Conservation (phyloP, 2,888 invertebrate genomes). For the Alitta virens region DNA sequence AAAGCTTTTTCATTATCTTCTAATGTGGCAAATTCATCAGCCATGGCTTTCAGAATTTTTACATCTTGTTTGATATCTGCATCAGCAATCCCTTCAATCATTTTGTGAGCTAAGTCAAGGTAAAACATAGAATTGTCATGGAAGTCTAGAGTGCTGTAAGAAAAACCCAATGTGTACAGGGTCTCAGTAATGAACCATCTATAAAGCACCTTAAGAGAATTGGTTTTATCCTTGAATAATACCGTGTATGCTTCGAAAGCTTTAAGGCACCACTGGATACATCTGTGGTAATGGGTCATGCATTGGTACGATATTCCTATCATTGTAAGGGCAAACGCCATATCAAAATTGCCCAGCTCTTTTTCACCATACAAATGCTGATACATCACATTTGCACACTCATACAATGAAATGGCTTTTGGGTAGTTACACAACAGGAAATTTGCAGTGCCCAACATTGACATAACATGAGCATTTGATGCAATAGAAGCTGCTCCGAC, state of each 20-base stretch:
- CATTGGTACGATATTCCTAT: conserved; percentile 50
- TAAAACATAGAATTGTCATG: conserved; percentile 51
- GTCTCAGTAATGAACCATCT: conserved; percentile 54
- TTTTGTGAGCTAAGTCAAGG: conserved; percentile 42
- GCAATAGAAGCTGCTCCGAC: conserved; percentile 40
- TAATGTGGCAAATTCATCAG: conserved; percentile 49
- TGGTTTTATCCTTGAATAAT: conserved; percentile 44
- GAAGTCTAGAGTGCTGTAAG: conserved; percentile 47
- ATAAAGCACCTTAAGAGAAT: conserved; percentile 43
- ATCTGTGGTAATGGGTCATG: conserved; percentile 51
- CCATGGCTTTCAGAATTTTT: conserved; percentile 28
- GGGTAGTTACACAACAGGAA: conserved; percentile 53
- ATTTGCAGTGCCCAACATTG: conserved; percentile 52
- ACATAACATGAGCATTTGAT: conserved; percentile 52
- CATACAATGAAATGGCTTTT: conserved; percentile 51
- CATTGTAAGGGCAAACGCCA: conserved; percentile 48
- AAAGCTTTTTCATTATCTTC: conserved; percentile 50
- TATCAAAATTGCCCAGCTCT: conserved; percentile 38
- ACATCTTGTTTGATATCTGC: conserved; percentile 15
- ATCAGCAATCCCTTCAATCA: conserved; percentile 29
- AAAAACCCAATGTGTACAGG: conserved; percentile 50
- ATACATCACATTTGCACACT: conserved; percentile 50
- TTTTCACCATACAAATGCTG: conserved; percentile 40
- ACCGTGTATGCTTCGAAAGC: conserved; percentile 50
- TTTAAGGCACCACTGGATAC: conserved; percentile 50